A percentile compares a stretch with the other conserved stretches of the same genome.
phyloP scores from a whole-genome alignment of 1,140 invertebrate species.

The Tetramorium simillimum region DNA sequence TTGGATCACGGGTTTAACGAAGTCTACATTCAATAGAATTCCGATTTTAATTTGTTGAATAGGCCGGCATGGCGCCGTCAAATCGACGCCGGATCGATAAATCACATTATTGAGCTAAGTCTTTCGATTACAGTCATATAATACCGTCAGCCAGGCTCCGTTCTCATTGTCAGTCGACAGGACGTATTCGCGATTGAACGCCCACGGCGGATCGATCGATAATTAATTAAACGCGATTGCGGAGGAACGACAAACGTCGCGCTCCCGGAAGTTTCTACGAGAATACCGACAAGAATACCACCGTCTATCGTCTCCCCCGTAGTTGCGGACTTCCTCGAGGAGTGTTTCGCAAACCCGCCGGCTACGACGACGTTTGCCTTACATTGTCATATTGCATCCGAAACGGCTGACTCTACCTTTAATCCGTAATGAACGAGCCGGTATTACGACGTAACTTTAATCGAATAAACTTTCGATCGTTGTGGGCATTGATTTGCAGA shows the following conservation, averaged over 20 bases:
- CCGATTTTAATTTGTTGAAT: conserved; percentile 51
- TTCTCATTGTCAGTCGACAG: conserved; percentile 50
- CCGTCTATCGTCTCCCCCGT: conserved; percentile 21
- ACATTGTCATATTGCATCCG: conserved; percentile 64
- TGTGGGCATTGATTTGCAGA: not conserved
- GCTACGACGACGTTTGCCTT: conserved; percentile 62
- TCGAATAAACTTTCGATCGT: conserved; percentile 48
- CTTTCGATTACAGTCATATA: conserved; percentile 51
- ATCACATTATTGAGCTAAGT: conserved; percentile 45
- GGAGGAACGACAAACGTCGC: conserved; percentile 65
- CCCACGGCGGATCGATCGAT: conserved; percentile 56
- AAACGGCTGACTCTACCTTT: conserved; percentile 46
- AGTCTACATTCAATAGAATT: conserved; percentile 31
- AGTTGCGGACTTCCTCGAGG: conserved; percentile 63
- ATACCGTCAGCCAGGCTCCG: not conserved
- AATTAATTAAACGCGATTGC: conserved; percentile 72
- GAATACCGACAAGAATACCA: conserved; percentile 62
- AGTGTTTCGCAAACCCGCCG: conserved; percentile 60
- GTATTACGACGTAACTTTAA: conserved; percentile 40
- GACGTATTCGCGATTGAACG: conserved; percentile 16
- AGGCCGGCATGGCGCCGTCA: conserved; percentile 7
- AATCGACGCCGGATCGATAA: conserved; percentile 55
- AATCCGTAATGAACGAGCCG: conserved; percentile 57
- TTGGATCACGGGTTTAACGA: not conserved
- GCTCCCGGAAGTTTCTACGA: conserved; percentile 60